Conservation (phyloP, 2,888 invertebrate species). For the Himalopsyche kuldschensis region DNA sequence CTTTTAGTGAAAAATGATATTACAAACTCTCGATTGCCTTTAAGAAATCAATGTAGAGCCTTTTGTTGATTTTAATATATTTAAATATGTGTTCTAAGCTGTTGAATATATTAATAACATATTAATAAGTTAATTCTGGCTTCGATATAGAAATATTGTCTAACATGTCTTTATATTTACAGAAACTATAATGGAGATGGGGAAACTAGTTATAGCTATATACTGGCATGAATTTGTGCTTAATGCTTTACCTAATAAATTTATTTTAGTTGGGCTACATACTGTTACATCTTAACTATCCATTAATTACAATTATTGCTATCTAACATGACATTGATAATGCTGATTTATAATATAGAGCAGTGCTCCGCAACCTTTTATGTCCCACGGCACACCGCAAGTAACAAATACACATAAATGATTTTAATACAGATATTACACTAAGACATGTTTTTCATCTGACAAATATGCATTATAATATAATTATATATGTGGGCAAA, state of each 20-base stretch:
- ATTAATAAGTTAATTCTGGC: conserved; percentile 13
- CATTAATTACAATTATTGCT: not conserved
- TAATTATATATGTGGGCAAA: too few relatives aligned
- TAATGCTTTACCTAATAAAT: conserved; percentile 11
- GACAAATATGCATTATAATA: too few relatives aligned
- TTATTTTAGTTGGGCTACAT: not conserved
- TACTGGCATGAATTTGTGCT: conserved; percentile 24
- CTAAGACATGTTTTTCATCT: too few relatives aligned
- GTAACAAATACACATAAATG: too few relatives aligned
- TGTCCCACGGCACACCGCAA: too few relatives aligned
- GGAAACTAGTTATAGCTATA: conserved; percentile 17
- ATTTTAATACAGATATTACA: too few relatives aligned
- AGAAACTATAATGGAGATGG: conserved; percentile 23
- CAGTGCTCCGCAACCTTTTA: too few relatives aligned
- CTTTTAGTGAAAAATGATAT: too few relatives aligned
- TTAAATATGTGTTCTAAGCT: conserved; percentile 27
- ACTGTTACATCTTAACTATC: not conserved
- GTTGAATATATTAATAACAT: conserved; percentile 12
- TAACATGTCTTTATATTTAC: conserved; percentile 31
- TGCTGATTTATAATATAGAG: not conserved
- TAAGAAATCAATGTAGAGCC: not conserved
- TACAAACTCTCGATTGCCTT: not conserved
- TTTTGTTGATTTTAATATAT: not conserved
- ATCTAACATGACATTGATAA: not conserved
- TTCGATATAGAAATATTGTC: conserved; percentile 10